Conservation (phyloP, 1,140 invertebrate species). For the Acyrthosiphon pisum region DNA sequence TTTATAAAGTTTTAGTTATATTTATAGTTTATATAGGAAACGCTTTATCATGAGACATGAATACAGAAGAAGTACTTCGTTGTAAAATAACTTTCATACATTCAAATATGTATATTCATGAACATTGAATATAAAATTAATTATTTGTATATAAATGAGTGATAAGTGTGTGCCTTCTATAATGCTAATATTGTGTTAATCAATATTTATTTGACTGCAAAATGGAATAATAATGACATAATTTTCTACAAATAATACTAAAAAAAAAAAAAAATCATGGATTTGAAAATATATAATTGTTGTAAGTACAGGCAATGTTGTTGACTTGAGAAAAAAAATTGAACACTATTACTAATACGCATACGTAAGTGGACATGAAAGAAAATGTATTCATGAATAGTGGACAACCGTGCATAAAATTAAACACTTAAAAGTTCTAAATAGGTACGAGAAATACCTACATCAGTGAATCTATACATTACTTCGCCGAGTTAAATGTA, state of each 20-base stretch:
- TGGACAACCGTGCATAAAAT: no score
- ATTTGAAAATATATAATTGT: neutral
- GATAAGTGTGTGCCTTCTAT: neutral
- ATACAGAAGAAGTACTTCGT: neutral
- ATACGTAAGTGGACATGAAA: no score
- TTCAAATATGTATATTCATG: neutral
- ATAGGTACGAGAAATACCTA: no score
- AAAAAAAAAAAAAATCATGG: neutral
- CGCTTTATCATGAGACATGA: neutral
- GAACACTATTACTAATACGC: no score
- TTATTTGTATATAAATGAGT: neutral
- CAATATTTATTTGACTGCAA: neutral
- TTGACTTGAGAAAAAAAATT: no score
- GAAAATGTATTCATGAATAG: no score
- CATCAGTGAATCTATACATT: no score
- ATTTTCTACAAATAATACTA: neutral
- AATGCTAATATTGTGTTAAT: neutral
- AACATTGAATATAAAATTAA: neutral
- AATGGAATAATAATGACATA: neutral
- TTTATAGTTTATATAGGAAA: neutral
- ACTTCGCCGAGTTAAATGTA: no score
- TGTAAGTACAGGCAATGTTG: neutral
- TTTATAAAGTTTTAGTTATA: constrained; percentile 5
- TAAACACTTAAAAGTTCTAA: no score
- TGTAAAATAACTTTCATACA: neutral